Evolutionary conservation across 2,888 invertebrate genomes (phyloP), one percentile per base, ranked within the genome.

Genomic region (Neocrepidodera transversa): DNA sequence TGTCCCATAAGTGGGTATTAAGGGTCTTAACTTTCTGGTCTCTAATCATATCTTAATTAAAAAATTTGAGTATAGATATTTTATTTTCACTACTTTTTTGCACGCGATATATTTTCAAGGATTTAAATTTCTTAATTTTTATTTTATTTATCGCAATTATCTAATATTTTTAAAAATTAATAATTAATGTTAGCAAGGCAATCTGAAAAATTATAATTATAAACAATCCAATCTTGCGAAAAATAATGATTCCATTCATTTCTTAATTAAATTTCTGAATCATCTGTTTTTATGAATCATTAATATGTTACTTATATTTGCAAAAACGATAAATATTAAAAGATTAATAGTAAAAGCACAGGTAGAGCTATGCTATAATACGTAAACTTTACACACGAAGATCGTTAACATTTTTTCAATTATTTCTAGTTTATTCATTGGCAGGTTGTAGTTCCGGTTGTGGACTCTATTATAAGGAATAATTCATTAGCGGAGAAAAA

Each of bases 281-380:
- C 18, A 43, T 43, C 11, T 6, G 2, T 11, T 11, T 20, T 23
- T 23, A 43, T 43, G 43, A 43, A 43, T 43, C 43, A 43, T 43
- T 43, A 43, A 43, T 23, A 11, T 10, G 17, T 38, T 16, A 17
- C 2, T 10, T 38, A n/a, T n/a, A 38, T 16, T 43, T 43, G 13
- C 26, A 43, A 23, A 14, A 23, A 38, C 17, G 2, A 11, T 43
- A 43, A 43, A 26, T 7, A 20, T 43, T 13, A 13, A 40, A 40
- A 17, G 11, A 14, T 14, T 13, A 16, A 38, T 14, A 14, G 36
- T 17, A 40, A 17, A n/a, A 40, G n/a, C 40, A 40, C 10, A 8
- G 6, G 10, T n/a, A n/a, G n/a, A n/a, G n/a, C n/a, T n/a, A n/a
- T n/a, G n/a, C n/a, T n/a, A n/a, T n/a, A n/a, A n/a, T n/a, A n/a